Evolutionary conservation across 2,888 invertebrate genomes (phyloP), one percentile per base, ranked within the genome.

Genomic region (Rhagonycha lutea): DNA sequence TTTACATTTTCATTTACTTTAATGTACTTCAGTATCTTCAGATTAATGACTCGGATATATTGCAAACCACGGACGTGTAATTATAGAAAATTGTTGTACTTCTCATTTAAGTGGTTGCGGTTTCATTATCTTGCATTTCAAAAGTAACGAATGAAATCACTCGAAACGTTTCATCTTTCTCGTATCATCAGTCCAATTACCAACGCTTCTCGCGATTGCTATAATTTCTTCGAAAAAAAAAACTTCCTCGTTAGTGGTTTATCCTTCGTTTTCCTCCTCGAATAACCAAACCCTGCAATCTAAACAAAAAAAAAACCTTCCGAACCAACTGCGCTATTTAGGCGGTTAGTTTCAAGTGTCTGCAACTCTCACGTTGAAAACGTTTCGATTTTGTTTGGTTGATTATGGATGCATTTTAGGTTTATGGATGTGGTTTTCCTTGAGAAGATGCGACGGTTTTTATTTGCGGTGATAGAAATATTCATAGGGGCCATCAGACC

Each of bases 401-500:
- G n/a, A 26, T 65, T 65, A 65, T 65, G 26, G 24, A n/a, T 65
- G 63, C 63, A 26, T 61, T 61, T 61, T 14, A 61, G 12, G 14
- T 61, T 61, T 8, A 12, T 18, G 18, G 18, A 18, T 18, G 18
- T 61, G n/a, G 24, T 65, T 65, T 65, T 26, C 63, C 24, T 65
- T 24, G 63, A 24, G 63, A 65, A 65, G 24, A 23, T 65, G 26
- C n/a, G 23, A 24, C 26, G 23, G 24, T 65, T 65, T 65, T 26
- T 14, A 14, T 14, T 65, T 67, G 71, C 23, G 72, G 67, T 72
- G 18, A 29, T 65, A 65, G 60, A 61, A 32, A 67, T 70, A 67
- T 60, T 78, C 75, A 69, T 9, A 24, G 24, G 68, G 73, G 32
- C 68, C 78, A 78, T 67, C 75, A 75, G 78, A 78, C 78, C 78